Base-by-base conservation (phyloP, 2,797 vertebrate genomes). In the Alosa sapidissima region DNA sequence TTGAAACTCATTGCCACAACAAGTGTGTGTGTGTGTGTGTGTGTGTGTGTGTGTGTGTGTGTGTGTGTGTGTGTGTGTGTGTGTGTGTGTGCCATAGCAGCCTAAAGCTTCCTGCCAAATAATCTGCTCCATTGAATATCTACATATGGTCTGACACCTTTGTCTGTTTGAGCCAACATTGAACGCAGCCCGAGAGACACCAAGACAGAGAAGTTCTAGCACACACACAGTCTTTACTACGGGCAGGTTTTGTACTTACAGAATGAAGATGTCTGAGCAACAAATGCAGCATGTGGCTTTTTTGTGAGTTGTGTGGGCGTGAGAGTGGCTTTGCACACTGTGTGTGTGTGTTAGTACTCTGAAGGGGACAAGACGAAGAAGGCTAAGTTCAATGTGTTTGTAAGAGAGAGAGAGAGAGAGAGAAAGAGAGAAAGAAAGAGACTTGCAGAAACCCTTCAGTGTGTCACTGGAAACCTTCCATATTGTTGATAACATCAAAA, bases 31-130 rank as follows among this genome's bases (percentile, higher is more conserved):
- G 41, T 21, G 72, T 78, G 72, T 78, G 13, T 72, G 68, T 72
- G 68, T 72, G 68, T 72, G 28, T 72, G 68, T 72, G 68, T 72
- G 68, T 72, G 65, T 72, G 65, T 68, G 24, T 33, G n/a, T 65
- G n/a, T 65, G 60, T 65, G 60, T 65, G 41, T 21, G 52, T 78
- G 68, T 81, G 72, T 78, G 28, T 78, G 72, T 78, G 41, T 78
- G 65, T 72, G 65, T 36, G 11, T 36, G 11, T 36, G 65, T 14
- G 65, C 11, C 3, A 14, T 9, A 28, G 58, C n/a, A 62, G n/a
- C 58, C n/a, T 24, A 62, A 2, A 24, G 6, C 58, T 62, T 24
- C 8, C 8, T 9, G 58, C 2, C n/a, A 62, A 9, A n/a, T 24
- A 5, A 24, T 24, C 58, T 24, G 58, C n/a, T 62, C 58, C n/a